phyloP scores from a whole-genome alignment of 2,888 invertebrate species.

The Lypha dubia region DNA sequence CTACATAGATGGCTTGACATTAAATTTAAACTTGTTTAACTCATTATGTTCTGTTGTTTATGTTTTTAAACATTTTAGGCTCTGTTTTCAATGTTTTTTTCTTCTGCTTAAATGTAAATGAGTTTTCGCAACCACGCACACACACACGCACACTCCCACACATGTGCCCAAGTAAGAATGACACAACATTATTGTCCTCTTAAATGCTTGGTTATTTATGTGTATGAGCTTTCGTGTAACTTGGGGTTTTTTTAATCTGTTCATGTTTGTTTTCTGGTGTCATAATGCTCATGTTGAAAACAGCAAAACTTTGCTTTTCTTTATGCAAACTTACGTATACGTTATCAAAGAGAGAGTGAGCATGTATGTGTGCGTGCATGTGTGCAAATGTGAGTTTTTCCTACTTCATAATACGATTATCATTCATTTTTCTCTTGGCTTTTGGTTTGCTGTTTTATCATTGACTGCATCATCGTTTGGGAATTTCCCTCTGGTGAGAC shows the following conservation, averaged over 20 bases:
- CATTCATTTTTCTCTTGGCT: conserved; percentile 11
- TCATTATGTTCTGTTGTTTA: conserved; percentile 45
- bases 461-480: conserved; percentile 26
- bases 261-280: conserved; percentile 60
- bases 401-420: conserved; percentile 15
- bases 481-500: conserved; percentile 58
- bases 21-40: conserved; percentile 28
- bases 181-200: not conserved
- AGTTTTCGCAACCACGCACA: conserved; percentile 8
- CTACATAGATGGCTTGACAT: conserved; percentile 35
- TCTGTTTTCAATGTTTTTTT: conserved; percentile 16
- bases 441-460: conserved; percentile 20
- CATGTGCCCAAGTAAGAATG: not conserved
- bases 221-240: not conserved
- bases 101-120: conserved; percentile 26
- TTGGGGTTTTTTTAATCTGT: conserved; percentile 21
- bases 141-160: not conserved
- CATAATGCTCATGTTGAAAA: conserved; percentile 54
- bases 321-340: not conserved
- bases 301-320: conserved; percentile 43
- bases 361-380: not conserved
- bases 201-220: conserved; percentile 1
- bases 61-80: conserved; percentile 31
- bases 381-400: not conserved
- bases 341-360: not conserved